These are phyloP conservation scores for Cotesia typhae DNA, from an alignment of 1,140 invertebrate species.

Conservation along the genomic window DNA sequence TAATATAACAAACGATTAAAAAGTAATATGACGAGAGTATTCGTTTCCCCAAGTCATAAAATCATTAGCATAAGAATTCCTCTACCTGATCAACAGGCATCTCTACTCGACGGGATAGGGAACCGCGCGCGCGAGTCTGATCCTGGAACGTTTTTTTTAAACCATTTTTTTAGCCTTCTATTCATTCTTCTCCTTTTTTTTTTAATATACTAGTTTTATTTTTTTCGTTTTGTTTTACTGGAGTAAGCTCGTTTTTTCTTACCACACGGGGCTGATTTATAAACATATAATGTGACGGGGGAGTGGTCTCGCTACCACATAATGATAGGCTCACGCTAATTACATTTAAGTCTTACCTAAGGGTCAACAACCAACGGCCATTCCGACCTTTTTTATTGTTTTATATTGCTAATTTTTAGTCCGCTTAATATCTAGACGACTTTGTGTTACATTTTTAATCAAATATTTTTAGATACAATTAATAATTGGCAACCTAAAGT, in stretches of 20 bases:
- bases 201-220: conserved; percentile 8
- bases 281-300: conserved; percentile 69
- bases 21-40: conserved; percentile 66
- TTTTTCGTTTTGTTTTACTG: conserved; percentile 25
- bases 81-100: conserved; percentile 57
- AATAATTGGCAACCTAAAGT: no score
- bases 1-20: conserved; percentile 55
- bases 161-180: conserved; percentile 26
- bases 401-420: neutral
- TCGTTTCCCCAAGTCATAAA: conserved; percentile 67
- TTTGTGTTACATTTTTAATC: no score
- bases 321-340: conserved; percentile 67
- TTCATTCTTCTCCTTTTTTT: conserved; percentile 25
- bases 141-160: conserved; percentile 31
- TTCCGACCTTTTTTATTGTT: conserved; percentile 1
- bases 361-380: neutral
- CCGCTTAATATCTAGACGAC: neutral
- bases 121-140: conserved; percentile 33
- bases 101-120: conserved; percentile 20
- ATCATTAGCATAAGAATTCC: conserved; percentile 68
- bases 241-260: conserved; percentile 50
- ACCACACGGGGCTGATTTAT: conserved; percentile 63
- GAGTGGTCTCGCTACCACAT: conserved; percentile 67
- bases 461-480: no score
- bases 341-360: conserved; percentile 59